Conservation (phyloP, 2,797 vertebrate species). For the Micromesistius poutassou region DNA sequence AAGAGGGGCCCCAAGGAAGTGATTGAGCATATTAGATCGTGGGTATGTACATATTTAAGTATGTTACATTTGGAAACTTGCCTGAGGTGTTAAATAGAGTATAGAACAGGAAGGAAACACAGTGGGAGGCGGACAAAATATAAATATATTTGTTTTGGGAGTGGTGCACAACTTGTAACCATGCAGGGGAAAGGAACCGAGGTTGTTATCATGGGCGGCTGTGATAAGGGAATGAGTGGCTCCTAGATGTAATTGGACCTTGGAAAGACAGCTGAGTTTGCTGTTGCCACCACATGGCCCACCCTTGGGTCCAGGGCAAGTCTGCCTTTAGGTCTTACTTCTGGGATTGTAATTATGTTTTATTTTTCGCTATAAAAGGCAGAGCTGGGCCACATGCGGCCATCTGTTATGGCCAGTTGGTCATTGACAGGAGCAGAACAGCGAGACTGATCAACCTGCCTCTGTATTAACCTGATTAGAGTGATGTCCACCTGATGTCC, state of each 20-base stretch:
- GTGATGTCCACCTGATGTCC: background rate
- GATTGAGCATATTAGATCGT: background rate
- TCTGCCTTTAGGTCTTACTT: background rate
- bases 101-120: background rate
- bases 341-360: background rate
- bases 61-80: background rate
- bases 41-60: background rate
- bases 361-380: background rate
- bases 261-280: background rate
- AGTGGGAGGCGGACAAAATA: background rate
- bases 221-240: background rate
- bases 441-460: conserved; percentile 1
- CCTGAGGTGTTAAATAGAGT: background rate
- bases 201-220: background rate
- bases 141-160: background rate
- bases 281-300: background rate
- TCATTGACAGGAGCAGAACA: conserved; percentile 13
- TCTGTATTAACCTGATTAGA: conserved; percentile 24
- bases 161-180: background rate
- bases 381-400: background rate
- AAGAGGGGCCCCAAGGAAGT: background rate
- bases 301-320: background rate
- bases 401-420: conserved; percentile 18
- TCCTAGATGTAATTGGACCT: background rate
- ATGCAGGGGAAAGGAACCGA: background rate